Evolutionary conservation across 2,888 invertebrate species (phyloP).

Genomic region (Chorisops tibialis): DNA sequence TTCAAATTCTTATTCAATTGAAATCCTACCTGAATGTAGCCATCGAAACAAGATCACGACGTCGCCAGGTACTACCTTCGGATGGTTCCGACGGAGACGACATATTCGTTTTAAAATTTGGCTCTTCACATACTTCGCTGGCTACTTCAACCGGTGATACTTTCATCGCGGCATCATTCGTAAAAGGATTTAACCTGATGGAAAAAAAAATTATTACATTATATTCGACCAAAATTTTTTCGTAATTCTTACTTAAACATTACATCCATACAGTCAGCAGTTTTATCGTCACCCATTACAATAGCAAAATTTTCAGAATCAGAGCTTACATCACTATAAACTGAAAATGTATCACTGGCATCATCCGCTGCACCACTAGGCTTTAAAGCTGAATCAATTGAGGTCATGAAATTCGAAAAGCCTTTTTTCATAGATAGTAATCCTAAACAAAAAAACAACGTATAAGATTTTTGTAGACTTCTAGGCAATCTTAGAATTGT

Average conservation of each 20-base stretch:
- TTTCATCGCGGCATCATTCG: constrained; percentile 54
- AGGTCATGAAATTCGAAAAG: constrained; percentile 76
- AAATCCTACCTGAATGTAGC: constrained; percentile 48
- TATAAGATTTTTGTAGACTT: too few relatives aligned
- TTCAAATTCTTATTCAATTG: not conserved
- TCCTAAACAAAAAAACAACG: too few relatives aligned
- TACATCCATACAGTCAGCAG: constrained; percentile 66
- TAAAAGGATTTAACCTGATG: constrained; percentile 50
- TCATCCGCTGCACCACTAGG: constrained; percentile 69
- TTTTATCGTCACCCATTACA: constrained; percentile 63
- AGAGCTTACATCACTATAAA: constrained; percentile 78
- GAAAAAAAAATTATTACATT: constrained; percentile 2
- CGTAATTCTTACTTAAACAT: constrained; percentile 58
- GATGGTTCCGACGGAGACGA: constrained; percentile 83
- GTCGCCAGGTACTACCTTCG: constrained; percentile 71
- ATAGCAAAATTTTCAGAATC: constrained; percentile 86
- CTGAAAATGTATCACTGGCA: constrained; percentile 70
- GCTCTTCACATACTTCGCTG: constrained; percentile 77
- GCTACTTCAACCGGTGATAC: constrained; percentile 68
- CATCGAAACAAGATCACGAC: constrained; percentile 70
- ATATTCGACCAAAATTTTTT: not conserved
- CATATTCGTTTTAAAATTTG: constrained; percentile 57
- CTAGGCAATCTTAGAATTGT: too few relatives aligned
- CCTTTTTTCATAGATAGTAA: constrained; percentile 79
- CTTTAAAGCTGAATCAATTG: constrained; percentile 77